Base-by-base conservation (phyloP, 1,140 invertebrate species). In the Drosophila ananassae region DNA sequence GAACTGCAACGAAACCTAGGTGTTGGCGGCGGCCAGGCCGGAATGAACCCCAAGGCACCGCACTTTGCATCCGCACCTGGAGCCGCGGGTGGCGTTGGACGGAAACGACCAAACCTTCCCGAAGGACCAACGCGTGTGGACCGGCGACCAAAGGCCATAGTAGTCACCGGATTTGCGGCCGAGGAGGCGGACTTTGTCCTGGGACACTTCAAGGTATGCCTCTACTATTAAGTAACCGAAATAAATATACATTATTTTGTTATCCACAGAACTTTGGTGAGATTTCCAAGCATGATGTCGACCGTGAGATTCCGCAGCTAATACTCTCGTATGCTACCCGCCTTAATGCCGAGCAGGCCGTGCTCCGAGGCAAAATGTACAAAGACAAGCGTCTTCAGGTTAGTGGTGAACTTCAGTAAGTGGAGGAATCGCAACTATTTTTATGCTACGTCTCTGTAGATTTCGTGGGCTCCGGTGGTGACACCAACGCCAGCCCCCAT, bases 281-380 rank as follows among this genome's bases (percentile, higher is more conserved):
- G 66, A 91, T 92, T 56, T 91, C 81, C 5, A 92, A 92, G 46
- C 91, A 92, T 54, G 89, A 91, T 63, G 74, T 92, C 21, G 91
- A 92, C 69, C 79, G 83, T 60, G 83, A 87, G 56, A 91, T 91
- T 77, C 91, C 91, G 30, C 90, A 83, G 55, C 44, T 92, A 50
- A 91, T 90, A 71, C 73, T 92, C 48, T 87, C 91, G 1, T 92
- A 91, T 78, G 90, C 91, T 7, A 92, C 91, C 12, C 85, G 91
- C 17, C 59, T 90, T n/a, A 91, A 87, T 74, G 91, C 91, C n/a
- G 91, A 92, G 56, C 91, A 92, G 58, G 91, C 91, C n/a, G 78
- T 91, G 24, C 53, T 91, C 39, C 91, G 91, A 28, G 91, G 91
- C 28, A 90, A 91, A 82, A 69, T 83, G 47, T 92, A 91, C 66